Percentiles rank a stretch among this genome's conserved stretches.
phyloP scores from a whole-genome alignment of 2,888 invertebrate species.

The Coecobrya sp. region DNA sequence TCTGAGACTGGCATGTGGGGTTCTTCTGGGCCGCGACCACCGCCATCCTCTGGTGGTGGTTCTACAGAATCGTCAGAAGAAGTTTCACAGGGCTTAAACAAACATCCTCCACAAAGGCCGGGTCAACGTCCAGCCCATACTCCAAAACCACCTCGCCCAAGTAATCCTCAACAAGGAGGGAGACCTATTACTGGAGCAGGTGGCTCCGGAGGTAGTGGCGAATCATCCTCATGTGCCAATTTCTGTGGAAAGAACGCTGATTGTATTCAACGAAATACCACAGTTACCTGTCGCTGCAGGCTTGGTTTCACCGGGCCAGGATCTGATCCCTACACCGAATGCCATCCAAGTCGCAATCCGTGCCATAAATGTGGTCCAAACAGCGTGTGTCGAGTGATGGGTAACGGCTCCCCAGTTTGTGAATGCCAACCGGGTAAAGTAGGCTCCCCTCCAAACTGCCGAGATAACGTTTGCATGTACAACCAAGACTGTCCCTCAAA shows the following conservation, averaged over 20 bases:
- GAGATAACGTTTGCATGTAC: conserved; percentile 70
- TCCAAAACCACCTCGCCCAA: conserved; percentile 43
- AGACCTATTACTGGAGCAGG: not conserved
- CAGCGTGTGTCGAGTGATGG: conserved; percentile 70
- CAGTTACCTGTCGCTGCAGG: conserved; percentile 79
- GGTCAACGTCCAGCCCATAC: conserved; percentile 26
- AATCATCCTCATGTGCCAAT: conserved; percentile 45
- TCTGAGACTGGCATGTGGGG: conserved; percentile 59
- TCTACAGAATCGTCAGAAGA: conserved; percentile 65
- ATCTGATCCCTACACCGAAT: conserved; percentile 81
- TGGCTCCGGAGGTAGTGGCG: not conserved
- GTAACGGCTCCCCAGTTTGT: conserved; percentile 73
- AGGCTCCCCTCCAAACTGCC: conserved; percentile 79
- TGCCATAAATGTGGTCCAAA: conserved; percentile 80
- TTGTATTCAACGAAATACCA: conserved; percentile 75
- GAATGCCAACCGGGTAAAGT: conserved; percentile 79
- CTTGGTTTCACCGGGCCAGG: conserved; percentile 70
- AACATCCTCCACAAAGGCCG: conserved; percentile 27
- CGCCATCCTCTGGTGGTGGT: conserved; percentile 33
- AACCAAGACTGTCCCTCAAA: conserved; percentile 75
- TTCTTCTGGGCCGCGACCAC: conserved; percentile 15
- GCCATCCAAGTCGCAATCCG: conserved; percentile 73
- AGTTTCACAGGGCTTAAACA: not conserved
- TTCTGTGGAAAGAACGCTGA: conserved; percentile 78
- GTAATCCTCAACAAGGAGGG: conserved; percentile 48